Conservation (phyloP, 2,113 vertebrate genomes). For the Channa argus region DNA sequence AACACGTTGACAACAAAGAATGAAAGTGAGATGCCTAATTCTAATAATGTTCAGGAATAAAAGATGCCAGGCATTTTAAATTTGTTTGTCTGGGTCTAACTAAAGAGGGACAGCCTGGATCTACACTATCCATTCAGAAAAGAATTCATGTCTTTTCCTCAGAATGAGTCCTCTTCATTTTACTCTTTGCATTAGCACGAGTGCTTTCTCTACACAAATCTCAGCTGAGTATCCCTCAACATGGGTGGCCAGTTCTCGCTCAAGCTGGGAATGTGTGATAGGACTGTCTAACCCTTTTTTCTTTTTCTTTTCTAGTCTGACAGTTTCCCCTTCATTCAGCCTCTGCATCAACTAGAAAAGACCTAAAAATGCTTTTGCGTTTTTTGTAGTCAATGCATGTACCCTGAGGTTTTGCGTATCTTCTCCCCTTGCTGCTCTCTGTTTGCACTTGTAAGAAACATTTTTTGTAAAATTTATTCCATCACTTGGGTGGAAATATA, state of each 20-base stretch:
- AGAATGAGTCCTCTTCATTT: conserved; percentile 31
- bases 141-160: conserved; percentile 7
- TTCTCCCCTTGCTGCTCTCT: conserved; percentile 23
- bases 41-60: conserved; percentile 17
- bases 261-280: conserved; percentile 67
- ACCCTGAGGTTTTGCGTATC: conserved; percentile 35
- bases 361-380: conserved; percentile 28
- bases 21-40: conserved; percentile 3
- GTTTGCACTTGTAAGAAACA: conserved; percentile 34
- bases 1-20: conserved; percentile 21
- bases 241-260: conserved; percentile 63
- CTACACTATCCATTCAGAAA: conserved; percentile 13
- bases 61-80: conserved; percentile 31
- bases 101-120: conserved; percentile 23
- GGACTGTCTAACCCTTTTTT: conserved; percentile 54
- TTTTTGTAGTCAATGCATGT: conserved; percentile 35
- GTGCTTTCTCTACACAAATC: conserved; percentile 40
- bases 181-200: conserved; percentile 41
- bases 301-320: conserved; percentile 16
- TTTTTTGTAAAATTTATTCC: conserved; percentile 56
- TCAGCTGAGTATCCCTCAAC: conserved; percentile 61
- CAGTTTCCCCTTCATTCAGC: conserved; percentile 39
- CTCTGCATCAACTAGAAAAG: conserved; percentile 45
- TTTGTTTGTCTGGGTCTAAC: conserved; percentile 20
- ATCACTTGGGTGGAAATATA: conserved; percentile 31